Evolutionary conservation across 2,888 invertebrate genomes (phyloP), one percentile per base, ranked within the genome.

Genomic region (Saturnia pavonia): DNA sequence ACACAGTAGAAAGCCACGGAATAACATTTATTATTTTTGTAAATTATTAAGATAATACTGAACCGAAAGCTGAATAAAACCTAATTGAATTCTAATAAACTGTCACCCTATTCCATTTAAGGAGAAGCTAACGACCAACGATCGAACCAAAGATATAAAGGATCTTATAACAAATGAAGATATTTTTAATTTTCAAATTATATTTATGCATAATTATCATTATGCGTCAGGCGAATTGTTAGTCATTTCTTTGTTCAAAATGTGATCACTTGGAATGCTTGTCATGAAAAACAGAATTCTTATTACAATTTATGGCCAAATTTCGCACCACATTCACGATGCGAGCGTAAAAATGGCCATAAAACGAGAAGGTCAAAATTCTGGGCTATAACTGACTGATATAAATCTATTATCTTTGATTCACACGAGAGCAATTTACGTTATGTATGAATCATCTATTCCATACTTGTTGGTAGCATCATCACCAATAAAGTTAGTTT

Each of bases 351-450:
- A 88, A 87, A 82, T 76, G 72, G 77, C 80, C 77, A 85, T 88
- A 86, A 89, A 88, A 82, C 68, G 40, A 78, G 85, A 88, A 90
- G 91, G 89, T 88, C 87, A 87, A 85, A 80, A 85, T 82, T 81
- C 86, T 83, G 73, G 72, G 73, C 77, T 77, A 79, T 78, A 80
- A 75, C 68, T 74, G 65, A 71, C 66, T 76, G 84, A 80, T 87
- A 85, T 74, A 79, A 74, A 85, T 85, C 85, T 83, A 77, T 79
- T 77, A 80, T 75, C 75, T 69, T 85, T 82, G 82, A 86, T 86
- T 87, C 81, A 83, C 80, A 77, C 75, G 43, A 40, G 9, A 54
- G 70, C 76, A 78, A 73, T 77, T 75, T 75, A 77, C 74, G 76
- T 70, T 77, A 51, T 69, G 71, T 70, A 73, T 84, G 83, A 82